These are phyloP conservation scores for Drosophila aldrichi DNA, from an alignment of 2,888 invertebrate species.

Conservation along the genomic window DNA sequence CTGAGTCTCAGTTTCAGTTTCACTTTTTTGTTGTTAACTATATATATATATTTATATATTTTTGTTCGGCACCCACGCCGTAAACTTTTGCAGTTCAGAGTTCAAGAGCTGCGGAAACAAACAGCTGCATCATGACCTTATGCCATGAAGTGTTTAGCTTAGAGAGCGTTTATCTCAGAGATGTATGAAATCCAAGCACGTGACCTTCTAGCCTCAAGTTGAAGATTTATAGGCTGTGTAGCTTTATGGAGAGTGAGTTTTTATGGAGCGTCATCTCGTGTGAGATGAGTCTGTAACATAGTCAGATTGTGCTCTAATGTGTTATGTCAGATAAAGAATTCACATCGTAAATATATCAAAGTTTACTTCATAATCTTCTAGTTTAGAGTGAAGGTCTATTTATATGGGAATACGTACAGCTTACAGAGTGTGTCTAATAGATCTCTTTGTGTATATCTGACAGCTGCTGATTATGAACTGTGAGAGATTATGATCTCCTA, in stretches of 20 bases:
- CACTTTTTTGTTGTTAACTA: background rate
- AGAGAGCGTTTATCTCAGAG: background rate
- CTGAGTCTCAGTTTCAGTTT: conserved; percentile 3
- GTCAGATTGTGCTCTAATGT: background rate
- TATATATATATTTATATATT: background rate
- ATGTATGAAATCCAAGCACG: background rate
- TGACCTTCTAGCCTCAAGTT: background rate
- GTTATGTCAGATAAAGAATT: background rate
- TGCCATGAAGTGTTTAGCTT: background rate
- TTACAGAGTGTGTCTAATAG: background rate
- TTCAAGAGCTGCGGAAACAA: conserved; percentile 39
- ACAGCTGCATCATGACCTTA: conserved; percentile 30
- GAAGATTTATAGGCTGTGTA: background rate
- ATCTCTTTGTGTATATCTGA: too few relatives aligned
- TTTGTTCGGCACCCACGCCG: conserved; percentile 45
- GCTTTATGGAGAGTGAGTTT: background rate
- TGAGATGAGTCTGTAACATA: background rate
- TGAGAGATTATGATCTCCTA: too few relatives aligned
- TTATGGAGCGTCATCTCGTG: background rate
- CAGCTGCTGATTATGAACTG: too few relatives aligned
- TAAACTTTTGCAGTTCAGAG: conserved; percentile 35
- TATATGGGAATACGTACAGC: too few relatives aligned
- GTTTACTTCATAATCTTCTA: background rate
- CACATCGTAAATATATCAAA: background rate
- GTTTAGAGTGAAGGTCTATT: background rate